A percentile compares a stretch with the other conserved stretches of the same genome.
These are phyloP conservation scores for Scarus forsteni DNA, from an alignment of 2,797 vertebrate genomes.

Conservation along the genomic window DNA sequence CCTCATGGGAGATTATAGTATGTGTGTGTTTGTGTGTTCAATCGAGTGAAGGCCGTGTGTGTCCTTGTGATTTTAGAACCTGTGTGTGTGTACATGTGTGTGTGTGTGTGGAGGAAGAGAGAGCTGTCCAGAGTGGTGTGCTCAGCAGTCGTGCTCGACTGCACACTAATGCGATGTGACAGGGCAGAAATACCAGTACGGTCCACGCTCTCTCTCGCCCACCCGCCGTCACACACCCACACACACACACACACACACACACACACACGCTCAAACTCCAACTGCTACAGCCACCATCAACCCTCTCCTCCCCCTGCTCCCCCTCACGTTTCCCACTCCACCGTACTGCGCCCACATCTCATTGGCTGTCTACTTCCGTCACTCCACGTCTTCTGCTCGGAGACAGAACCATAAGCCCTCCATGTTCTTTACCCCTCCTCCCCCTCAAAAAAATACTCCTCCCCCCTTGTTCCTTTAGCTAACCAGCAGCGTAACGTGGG, in stretches of 20 bases:
- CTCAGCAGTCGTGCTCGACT: slow-evolving; percentile 78
- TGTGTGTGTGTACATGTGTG: slow-evolving; percentile 26
- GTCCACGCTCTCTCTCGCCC: slow-evolving; percentile 70
- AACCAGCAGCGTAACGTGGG: slow-evolving; percentile 21
- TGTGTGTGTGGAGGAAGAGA: slow-evolving; percentile 37
- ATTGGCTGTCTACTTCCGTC: slow-evolving; percentile 77
- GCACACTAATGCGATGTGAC: slow-evolving; percentile 84
- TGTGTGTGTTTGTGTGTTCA: slow-evolving; percentile 31
- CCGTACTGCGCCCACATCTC: slow-evolving; percentile 47
- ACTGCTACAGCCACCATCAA: slow-evolving; percentile 40
- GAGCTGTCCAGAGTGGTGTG: slow-evolving; percentile 75
- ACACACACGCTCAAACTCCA: slow-evolving; percentile 60
- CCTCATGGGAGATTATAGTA: slow-evolving; percentile 58
- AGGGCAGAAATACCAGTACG: slow-evolving; percentile 82
- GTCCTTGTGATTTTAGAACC: slow-evolving; percentile 47
- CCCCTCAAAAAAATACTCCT: slow-evolving; percentile 7
- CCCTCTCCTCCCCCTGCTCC: neutral
- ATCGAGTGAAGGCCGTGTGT: slow-evolving; percentile 42
- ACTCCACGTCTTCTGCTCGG: slow-evolving; percentile 80
- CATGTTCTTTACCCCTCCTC: slow-evolving; percentile 12
- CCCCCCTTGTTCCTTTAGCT: slow-evolving; percentile 3
- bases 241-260: slow-evolving; percentile 33
- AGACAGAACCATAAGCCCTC: slow-evolving; percentile 72
- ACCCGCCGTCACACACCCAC: slow-evolving; percentile 68
- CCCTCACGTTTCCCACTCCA: slow-evolving; percentile 32